Evolutionary conservation across 2,797 vertebrate species (phyloP), one percentile per base, ranked within the genome.

Genomic region (Calcarius lapponicus): DNA sequence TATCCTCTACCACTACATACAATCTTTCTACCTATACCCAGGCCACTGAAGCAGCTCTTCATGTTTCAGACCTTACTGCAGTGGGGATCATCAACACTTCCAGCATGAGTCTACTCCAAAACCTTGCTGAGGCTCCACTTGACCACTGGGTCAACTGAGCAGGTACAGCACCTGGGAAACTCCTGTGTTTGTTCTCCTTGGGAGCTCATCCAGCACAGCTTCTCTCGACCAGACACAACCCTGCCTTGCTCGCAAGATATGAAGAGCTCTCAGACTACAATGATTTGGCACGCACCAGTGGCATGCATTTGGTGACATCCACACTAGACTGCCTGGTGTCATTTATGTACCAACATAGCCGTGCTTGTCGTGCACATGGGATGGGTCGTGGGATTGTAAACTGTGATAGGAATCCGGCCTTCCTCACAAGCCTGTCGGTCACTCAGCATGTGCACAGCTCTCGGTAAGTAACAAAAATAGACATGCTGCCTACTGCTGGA

Each of bases 391-490:
- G 45, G 40, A 34, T 1, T 45, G 57, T n/a, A 20, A 81, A 76
- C 25, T 11, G 75, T 65, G 83, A 66, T 8, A 76, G 85, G 16
- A 91, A 75, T n/a, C 38, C 38, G 28, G 56, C 80, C 54, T 66
- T 54, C 84, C 65, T 54, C 17, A 31, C 2, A 45, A 80, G 80
- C 54, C 53, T 56, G 69, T 18, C n/a, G 3, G 81, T 56, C 21
- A 79, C 50, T 28, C 72, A 25, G 18, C 16, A 32, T 5, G 3
- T 2, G 34, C 79, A 24, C 43, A 5, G 66, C 24, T 7, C 80
- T 51, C 73, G 21, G 16, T 11, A 43, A 71, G 54, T 34, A 93
- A 64, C 80, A 57, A 83, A 92, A 95, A 90, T 54, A 95, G 95
- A 50, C 48, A 14, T 3, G 42, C 66, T 93, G 94, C 74, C 80